A percentile compares a stretch with the other conserved stretches of the same genome.
These are phyloP conservation scores for Rhinoptilus africanus DNA, from an alignment of 2,113 vertebrate genomes.

Conservation along the genomic window DNA sequence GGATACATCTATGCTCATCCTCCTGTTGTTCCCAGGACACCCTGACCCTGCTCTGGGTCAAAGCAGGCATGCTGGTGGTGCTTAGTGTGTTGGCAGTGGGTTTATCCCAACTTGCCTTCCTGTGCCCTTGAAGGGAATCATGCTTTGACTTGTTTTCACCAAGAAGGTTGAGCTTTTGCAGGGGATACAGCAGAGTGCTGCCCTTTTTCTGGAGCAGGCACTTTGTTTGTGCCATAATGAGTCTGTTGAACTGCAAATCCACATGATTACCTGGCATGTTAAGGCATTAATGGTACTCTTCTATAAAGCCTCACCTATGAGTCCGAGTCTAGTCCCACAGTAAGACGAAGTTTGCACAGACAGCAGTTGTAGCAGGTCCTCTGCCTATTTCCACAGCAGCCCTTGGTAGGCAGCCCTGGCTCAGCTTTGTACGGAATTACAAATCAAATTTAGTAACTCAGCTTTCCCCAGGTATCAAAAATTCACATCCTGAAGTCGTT, in stretches of 20 bases:
- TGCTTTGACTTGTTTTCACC: neutral
- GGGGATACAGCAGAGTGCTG: neutral
- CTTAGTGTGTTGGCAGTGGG: neutral
- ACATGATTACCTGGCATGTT: neutral
- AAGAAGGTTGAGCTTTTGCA: neutral
- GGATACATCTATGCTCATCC: fast-evolving
- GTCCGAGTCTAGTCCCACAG: too few species aligned
- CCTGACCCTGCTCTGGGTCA: neutral
- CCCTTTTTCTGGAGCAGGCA: neutral
- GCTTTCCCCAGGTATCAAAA: neutral
- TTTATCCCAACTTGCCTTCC: neutral
- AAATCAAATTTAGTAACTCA: neutral
- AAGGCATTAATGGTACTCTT: neutral
- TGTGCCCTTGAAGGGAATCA: neutral
- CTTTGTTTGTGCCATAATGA: neutral
- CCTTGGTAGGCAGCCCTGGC: neutral
- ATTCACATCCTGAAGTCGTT: neutral
- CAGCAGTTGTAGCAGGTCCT: neutral
- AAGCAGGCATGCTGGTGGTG: neutral
- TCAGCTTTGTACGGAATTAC: neutral
- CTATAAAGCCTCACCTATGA: neutral
- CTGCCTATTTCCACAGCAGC: neutral
- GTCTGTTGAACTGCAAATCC: neutral
- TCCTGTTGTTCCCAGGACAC: neutral
- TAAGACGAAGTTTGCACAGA: neutral